Base-by-base conservation (phyloP, 1,140 invertebrate genomes). In the Cydia fagiglandana region DNA sequence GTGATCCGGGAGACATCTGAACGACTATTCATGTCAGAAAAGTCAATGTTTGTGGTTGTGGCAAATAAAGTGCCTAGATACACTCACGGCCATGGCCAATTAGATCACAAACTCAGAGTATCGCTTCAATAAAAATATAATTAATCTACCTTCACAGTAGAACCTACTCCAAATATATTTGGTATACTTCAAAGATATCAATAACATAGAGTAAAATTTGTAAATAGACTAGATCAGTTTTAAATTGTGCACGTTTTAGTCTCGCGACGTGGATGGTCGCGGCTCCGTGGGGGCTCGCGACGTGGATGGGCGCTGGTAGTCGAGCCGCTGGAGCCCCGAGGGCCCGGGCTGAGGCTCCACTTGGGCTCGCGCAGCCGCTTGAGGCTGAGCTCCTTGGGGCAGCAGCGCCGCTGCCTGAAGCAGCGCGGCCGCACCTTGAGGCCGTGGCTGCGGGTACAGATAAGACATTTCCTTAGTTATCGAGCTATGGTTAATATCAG, bases 161-260 rank as follows among this genome's bases (percentile, higher is more conserved):
- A 68, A 68, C 24, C 28, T 68, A 68, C 64, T 68, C 12, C 2
- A 41, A 41, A 41, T 28, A 70, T n/a, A 17, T 15, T 70, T 70
- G 66, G 66, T 70, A 70, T 70, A 70, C 66, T 70, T 70, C 30
- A 77, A 73, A 77, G 53, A 13, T 34, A 50, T 73, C 73, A 79
- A 75, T 75, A 79, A 79, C 68, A 76, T 34, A 66, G 68, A 76
- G 28, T 75, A 79, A 45, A 76, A 61, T 68, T 77, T 78, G 74
- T 81, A 78, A 78, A 78, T 75, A 77, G 78, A 38, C 66, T 70
- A 70, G 56, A 41, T 41, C 38, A 41, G 64, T 74, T 78, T 77
- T 78, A 81, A 80, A 79, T 83, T 83, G 83, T 83, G 83, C 81
- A 80, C 80, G 78, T 70, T 76, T 73, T 78, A 80, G 77, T 83